Conservation (phyloP, 2,888 invertebrate genomes). For the Bursaphelenchus okinawaensis region DNA sequence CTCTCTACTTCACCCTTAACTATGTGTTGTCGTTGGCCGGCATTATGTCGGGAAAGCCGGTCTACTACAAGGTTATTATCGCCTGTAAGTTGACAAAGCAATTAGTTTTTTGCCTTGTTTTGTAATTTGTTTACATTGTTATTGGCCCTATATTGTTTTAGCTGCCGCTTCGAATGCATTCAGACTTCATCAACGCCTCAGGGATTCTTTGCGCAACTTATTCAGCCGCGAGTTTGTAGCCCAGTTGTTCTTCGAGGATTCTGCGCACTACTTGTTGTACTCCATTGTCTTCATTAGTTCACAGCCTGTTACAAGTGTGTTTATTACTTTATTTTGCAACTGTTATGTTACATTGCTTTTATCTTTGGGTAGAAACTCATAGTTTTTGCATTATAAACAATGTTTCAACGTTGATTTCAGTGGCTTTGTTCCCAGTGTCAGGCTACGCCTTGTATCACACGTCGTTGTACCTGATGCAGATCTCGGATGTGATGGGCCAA, state of each 20-base stretch:
- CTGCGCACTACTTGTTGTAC: constrained; percentile 90
- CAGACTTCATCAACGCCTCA: constrained; percentile 85
- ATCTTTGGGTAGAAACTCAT: not conserved
- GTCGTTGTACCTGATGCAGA: constrained; percentile 78
- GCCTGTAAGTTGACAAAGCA: constrained; percentile 57
- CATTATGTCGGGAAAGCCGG: constrained; percentile 62
- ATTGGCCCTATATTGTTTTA: too few relatives aligned
- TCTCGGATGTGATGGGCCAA: constrained; percentile 22
- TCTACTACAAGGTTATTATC: constrained; percentile 83
- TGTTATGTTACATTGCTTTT: not conserved
- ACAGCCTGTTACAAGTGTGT: constrained; percentile 74
- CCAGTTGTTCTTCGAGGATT: constrained; percentile 70
- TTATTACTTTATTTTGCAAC: not conserved
- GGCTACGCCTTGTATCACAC: constrained; percentile 83
- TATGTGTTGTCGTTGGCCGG: constrained; percentile 84
- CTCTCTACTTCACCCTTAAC: constrained; percentile 75
- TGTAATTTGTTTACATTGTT: too few relatives aligned
- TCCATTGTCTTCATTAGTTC: constrained; percentile 88
- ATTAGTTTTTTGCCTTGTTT: not conserved
- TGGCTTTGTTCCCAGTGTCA: constrained; percentile 82
- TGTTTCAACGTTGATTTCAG: constrained; percentile 62
- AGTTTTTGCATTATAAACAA: not conserved
- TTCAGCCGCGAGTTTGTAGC: constrained; percentile 78
- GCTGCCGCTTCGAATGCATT: constrained; percentile 88
- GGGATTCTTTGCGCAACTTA: constrained; percentile 61